phyloP scores from a whole-genome alignment of 2,113 vertebrate species.

The western clawed frog (Xenopus tropicalis) region DNA sequence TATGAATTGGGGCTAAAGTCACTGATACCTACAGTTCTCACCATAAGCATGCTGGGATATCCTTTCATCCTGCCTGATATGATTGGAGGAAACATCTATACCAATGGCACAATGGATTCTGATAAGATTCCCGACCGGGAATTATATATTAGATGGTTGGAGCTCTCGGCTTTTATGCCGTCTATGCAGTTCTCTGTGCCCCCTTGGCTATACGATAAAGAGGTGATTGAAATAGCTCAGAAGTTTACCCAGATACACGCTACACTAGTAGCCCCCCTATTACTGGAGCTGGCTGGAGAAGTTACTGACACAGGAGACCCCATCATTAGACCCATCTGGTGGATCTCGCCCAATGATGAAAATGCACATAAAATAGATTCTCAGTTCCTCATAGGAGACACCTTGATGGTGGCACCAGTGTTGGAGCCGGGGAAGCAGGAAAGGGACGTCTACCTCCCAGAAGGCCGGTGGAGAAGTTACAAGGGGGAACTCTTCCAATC shows the following conservation, averaged over 20 bases:
- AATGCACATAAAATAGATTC: conserved; percentile 87
- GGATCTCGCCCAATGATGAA: conserved; percentile 87
- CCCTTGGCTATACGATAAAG: conserved; percentile 85
- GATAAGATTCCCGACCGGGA: conserved; percentile 80
- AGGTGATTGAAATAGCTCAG: conserved; percentile 87
- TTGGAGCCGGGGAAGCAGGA: conserved; percentile 92
- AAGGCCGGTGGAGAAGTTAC: conserved; percentile 90
- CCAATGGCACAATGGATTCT: conserved; percentile 62
- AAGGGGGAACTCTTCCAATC: conserved; percentile 91
- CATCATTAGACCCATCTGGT: conserved; percentile 95
- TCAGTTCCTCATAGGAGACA: conserved; percentile 95
- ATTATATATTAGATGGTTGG: conserved; percentile 94
- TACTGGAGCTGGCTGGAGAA: conserved; percentile 87
- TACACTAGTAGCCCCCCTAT: conserved; percentile 83
- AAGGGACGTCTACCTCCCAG: conserved; percentile 88
- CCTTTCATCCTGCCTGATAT: conserved; percentile 85
- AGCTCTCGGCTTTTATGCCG: conserved; percentile 93
- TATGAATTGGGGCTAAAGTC: conserved; percentile 90
- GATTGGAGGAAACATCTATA: conserved; percentile 81
- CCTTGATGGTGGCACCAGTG: conserved; percentile 92
- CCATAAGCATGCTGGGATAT: conserved; percentile 91
- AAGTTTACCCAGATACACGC: conserved; percentile 85
- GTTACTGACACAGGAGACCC: conserved; percentile 86
- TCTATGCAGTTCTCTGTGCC: conserved; percentile 97
- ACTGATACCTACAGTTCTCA: conserved; percentile 89